A percentile compares a stretch with the other conserved stretches of the same genome.
Evolutionary conservation across 2,113 vertebrate species (phyloP).

Genomic region (Eupsittula cactorum): DNA sequence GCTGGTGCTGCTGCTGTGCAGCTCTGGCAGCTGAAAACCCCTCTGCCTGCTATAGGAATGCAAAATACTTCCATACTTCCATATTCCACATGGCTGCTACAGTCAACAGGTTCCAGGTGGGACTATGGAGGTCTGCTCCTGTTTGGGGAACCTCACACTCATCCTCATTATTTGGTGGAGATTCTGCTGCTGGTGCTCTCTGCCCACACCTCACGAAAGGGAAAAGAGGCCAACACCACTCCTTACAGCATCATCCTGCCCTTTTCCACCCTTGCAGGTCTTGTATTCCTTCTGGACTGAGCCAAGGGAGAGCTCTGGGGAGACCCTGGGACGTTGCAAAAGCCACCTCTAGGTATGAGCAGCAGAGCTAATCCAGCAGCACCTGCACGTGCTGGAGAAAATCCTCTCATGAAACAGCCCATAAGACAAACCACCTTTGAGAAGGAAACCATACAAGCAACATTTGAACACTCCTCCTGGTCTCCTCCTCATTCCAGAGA

Average conservation of each 20-base stretch:
- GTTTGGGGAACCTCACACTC: background rate
- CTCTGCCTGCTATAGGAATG: accelerated
- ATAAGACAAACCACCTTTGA: background rate
- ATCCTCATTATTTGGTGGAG: accelerated
- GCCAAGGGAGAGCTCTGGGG: background rate
- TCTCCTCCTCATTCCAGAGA: background rate
- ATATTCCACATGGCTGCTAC: accelerated
- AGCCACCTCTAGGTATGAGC: background rate
- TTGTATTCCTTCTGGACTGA: background rate
- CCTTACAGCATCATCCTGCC: accelerated
- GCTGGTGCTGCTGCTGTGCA: accelerated
- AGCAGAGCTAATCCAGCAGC: background rate
- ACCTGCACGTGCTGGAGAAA: background rate
- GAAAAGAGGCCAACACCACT: background rate
- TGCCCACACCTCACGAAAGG: background rate
- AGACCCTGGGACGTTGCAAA: background rate
- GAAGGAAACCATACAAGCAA: background rate
- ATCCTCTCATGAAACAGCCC: background rate
- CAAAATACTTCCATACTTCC: background rate
- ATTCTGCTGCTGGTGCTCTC: background rate
- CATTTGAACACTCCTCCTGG: background rate
- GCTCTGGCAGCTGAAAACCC: background rate
- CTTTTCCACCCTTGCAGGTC: background rate
- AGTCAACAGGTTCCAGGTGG: accelerated
- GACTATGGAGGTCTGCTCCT: accelerated